Evolutionary conservation across 2,113 vertebrate genomes (phyloP).

Genomic region (Oxyruncus cristatus): DNA sequence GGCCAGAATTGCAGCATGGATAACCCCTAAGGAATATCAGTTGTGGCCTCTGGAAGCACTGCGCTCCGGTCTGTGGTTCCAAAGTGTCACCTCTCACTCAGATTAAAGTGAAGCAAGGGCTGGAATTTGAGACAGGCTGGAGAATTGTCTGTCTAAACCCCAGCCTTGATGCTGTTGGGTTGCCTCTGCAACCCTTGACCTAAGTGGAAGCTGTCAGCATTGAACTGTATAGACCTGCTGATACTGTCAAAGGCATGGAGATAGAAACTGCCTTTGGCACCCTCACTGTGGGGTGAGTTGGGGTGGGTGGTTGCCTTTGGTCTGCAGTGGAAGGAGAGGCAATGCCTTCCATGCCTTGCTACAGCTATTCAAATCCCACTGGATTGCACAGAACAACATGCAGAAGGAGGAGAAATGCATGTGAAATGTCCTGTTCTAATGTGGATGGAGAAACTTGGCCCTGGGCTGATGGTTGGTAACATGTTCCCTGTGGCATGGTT

Average conservation of each 20-base stretch:
- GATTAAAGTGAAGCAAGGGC: background rate
- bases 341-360: background rate
- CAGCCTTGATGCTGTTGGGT: background rate
- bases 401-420: background rate
- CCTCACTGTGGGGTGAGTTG: background rate
- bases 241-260: background rate
- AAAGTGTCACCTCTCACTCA: background rate
- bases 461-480: background rate
- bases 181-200: background rate
- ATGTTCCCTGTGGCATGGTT: background rate
- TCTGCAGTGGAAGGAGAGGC: background rate
- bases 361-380: background rate
- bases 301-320: background rate
- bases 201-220: background rate
- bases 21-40: constrained; percentile 18
- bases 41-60: background rate
- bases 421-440: background rate
- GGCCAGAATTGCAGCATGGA: background rate
- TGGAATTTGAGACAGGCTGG: background rate
- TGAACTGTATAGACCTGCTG: background rate
- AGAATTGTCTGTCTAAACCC: background rate
- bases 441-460: background rate
- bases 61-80: background rate
- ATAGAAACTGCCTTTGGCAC: background rate
- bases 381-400: background rate